These are phyloP conservation scores for Pelochelys cantorii DNA, from an alignment of 2,797 vertebrate genomes.

Conservation along the genomic window DNA sequence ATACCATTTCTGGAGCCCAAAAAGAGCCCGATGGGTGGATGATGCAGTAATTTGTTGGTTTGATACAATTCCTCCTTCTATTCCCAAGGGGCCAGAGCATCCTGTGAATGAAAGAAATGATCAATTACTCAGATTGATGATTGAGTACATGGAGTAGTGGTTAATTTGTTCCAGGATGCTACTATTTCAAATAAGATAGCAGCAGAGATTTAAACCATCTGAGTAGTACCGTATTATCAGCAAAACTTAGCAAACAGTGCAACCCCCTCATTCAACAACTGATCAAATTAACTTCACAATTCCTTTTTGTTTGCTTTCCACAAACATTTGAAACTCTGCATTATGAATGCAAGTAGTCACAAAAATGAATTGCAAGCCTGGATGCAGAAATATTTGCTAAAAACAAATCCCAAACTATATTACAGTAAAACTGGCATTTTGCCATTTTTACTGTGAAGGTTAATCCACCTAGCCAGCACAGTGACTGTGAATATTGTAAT, in stretches of 20 bases:
- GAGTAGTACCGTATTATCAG: accelerated
- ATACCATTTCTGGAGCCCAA: conserved; percentile 99
- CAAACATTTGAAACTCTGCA: background rate
- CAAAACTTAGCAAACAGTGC: background rate
- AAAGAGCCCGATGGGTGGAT: conserved; percentile 96
- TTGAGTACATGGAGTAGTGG: background rate
- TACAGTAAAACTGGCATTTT: background rate
- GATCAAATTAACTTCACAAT: background rate
- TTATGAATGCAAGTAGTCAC: background rate
- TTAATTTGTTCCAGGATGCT: background rate
- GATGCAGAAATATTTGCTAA: background rate
- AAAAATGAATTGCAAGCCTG: background rate
- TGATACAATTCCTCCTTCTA: conserved; percentile 98
- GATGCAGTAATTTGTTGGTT: conserved; percentile 99
- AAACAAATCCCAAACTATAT: background rate
- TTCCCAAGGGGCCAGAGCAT: conserved; percentile 96
- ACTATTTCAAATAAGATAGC: background rate
- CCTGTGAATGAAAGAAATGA: conserved; percentile 77
- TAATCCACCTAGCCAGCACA: accelerated
- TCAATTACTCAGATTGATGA: background rate
- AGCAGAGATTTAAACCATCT: background rate
- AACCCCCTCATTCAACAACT: background rate
- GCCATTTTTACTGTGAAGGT: background rate
- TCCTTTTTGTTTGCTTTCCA: background rate
- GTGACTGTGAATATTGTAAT: background rate